Percentiles rank a stretch among this genome's conserved stretches.
Evolutionary conservation across 2,797 vertebrate genomes (phyloP).

Genomic region (Fistularia commersonii): DNA sequence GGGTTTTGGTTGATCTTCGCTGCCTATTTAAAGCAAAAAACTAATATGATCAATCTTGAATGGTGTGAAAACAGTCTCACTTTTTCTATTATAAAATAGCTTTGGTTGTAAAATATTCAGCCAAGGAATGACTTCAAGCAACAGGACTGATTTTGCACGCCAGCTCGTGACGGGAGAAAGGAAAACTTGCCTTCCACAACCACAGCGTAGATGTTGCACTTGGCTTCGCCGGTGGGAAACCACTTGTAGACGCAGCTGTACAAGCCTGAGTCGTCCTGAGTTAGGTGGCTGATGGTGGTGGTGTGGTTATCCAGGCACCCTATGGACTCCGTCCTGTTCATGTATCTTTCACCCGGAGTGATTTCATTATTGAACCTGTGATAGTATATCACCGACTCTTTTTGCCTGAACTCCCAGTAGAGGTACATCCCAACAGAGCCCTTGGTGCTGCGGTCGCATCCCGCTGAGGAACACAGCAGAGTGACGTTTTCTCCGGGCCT

Average conservation of each 20-base stretch:
- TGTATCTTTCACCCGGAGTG: rapidly evolving
- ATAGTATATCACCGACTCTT: slow-evolving; percentile 15
- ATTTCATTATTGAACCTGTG: rapidly evolving
- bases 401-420: rapidly evolving
- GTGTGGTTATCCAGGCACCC: neutral
- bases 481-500: slow-evolving; percentile 12
- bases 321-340: neutral
- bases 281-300: slow-evolving; percentile 41
- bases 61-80: too few species aligned
- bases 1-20: too few species aligned
- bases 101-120: too few species aligned
- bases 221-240: rapidly evolving
- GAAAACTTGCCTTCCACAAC: slow-evolving; percentile 15
- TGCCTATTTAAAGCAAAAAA: too few species aligned
- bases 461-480: slow-evolving; percentile 19
- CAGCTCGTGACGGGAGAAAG: neutral
- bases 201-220: neutral
- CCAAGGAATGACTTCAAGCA: too few species aligned
- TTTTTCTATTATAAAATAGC: too few species aligned
- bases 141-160: too few species aligned
- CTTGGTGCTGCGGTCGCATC: rapidly evolving
- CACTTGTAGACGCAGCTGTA: slow-evolving; percentile 32
- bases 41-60: too few species aligned
- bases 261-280: slow-evolving; percentile 19
- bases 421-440: slow-evolving; percentile 3